These are phyloP conservation scores for Pandemis corylana DNA, from an alignment of 2,888 invertebrate genomes.

Conservation along the genomic window DNA sequence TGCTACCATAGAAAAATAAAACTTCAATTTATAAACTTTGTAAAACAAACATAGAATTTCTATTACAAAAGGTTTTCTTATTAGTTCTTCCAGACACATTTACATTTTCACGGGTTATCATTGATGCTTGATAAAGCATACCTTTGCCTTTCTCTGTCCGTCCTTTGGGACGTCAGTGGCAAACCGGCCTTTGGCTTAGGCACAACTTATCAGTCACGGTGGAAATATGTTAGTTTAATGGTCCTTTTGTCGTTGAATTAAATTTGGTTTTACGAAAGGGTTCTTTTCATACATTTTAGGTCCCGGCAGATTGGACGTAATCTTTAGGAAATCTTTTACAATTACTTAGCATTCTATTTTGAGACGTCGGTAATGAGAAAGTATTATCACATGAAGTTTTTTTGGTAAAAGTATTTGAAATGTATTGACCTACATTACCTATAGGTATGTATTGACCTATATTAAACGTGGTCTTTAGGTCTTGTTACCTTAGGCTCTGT, in stretches of 20 bases:
- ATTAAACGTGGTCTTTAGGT: too few species aligned
- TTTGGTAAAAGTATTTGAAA: too few species aligned
- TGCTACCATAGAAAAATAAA: too few species aligned
- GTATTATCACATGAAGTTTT: not conserved
- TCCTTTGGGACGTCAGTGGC: not conserved
- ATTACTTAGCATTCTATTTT: too few species aligned
- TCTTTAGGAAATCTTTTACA: not conserved
- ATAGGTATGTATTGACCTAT: too few species aligned
- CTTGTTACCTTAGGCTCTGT: too few species aligned
- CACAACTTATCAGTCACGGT: not conserved
- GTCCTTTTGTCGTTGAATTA: not conserved
- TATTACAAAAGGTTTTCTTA: too few species aligned
- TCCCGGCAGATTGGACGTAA: not conserved
- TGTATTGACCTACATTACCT: too few species aligned
- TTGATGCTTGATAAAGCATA: not conserved
- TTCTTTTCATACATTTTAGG: not conserved
- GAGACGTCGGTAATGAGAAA: too few species aligned
- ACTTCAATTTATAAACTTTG: too few species aligned
- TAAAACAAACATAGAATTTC: too few species aligned
- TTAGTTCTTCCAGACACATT: not conserved
- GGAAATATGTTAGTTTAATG: slow-evolving; percentile 1
- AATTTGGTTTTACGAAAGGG: not conserved
- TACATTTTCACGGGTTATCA: slow-evolving; percentile 7
- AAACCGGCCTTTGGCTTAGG: not conserved
- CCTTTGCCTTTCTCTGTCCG: slow-evolving; percentile 1